phyloP scores from a whole-genome alignment of 2,888 invertebrate genomes.

The Oligia fasciuncula region DNA sequence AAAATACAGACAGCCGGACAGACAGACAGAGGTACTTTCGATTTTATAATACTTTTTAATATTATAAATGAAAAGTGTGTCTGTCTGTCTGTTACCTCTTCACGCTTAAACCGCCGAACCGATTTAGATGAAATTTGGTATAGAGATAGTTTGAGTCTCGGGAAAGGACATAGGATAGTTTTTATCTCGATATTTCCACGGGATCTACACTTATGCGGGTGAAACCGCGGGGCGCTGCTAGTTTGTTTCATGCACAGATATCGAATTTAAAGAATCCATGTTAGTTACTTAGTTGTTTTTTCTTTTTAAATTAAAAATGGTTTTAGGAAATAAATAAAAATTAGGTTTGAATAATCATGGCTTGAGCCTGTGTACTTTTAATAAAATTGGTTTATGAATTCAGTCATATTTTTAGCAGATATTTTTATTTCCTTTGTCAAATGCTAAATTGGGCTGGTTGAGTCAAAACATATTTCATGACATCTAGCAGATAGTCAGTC shows the following conservation, averaged over 20 bases:
- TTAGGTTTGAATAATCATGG: not conserved
- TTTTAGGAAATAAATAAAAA: not conserved
- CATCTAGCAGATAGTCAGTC: constrained; percentile 28
- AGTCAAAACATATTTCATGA: constrained; percentile 31
- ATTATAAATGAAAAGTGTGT: too few relatives aligned
- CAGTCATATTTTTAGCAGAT: not conserved
- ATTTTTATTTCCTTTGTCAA: constrained; percentile 20
- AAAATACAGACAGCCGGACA: too few relatives aligned
- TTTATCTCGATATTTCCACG: too few relatives aligned
- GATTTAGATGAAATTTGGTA: too few relatives aligned
- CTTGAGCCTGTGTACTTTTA: not conserved
- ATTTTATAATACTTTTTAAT: too few relatives aligned
- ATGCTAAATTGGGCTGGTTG: not conserved
- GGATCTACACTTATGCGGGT: too few relatives aligned
- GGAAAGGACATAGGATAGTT: too few relatives aligned
- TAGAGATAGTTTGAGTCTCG: too few relatives aligned
- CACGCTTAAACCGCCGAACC: too few relatives aligned
- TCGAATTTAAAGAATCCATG: not conserved
- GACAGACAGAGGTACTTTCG: too few relatives aligned
- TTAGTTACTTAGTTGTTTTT: not conserved
- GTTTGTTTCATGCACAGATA: not conserved
- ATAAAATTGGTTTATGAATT: not conserved
- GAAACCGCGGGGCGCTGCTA: too few relatives aligned
- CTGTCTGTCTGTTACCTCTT: too few relatives aligned
- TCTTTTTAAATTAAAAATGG: not conserved